A percentile compares a stretch with the other conserved stretches of the same genome.
Evolutionary conservation across 1,140 invertebrate species (phyloP).

Genomic region (Procambarus virginalis): DNA sequence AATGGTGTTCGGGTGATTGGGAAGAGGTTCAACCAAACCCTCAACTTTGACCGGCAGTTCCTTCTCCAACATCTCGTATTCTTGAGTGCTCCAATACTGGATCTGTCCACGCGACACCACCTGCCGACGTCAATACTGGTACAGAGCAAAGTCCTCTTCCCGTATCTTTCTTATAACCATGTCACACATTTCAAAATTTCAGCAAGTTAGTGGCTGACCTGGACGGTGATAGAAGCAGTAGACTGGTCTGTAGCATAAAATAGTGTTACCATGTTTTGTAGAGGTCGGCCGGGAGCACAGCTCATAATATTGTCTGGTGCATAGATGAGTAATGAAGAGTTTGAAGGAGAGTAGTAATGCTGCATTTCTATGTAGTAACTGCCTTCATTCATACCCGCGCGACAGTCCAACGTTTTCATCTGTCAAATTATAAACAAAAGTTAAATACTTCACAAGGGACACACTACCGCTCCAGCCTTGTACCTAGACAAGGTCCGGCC

Average conservation of each 20-base stretch:
- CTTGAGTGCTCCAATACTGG: constrained; percentile 10
- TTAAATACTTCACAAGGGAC: too few species aligned
- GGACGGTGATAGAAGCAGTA: constrained; percentile 15
- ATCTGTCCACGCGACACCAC: constrained; percentile 39
- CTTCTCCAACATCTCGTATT: not conserved
- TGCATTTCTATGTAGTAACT: not conserved
- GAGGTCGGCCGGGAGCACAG: not conserved
- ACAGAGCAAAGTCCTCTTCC: too few species aligned
- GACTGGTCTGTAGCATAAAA: constrained; percentile 18
- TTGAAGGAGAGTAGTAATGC: constrained; percentile 50
- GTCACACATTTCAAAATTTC: not conserved
- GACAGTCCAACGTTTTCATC: constrained; percentile 46
- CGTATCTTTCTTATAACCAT: too few species aligned
- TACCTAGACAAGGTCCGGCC: too few species aligned
- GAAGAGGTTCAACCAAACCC: constrained; percentile 17
- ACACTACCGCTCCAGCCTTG: too few species aligned
- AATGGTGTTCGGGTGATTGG: not conserved
- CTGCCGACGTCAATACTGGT: not conserved
- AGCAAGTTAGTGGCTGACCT: not conserved
- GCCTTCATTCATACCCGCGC: constrained; percentile 10
- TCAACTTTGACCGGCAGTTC: constrained; percentile 5
- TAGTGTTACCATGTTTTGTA: not conserved
- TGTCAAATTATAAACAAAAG: not conserved
- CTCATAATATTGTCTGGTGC: constrained; percentile 3
- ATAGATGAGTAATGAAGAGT: constrained; percentile 42